A percentile compares a stretch with the other conserved stretches of the same genome.
phyloP scores from a whole-genome alignment of 2,113 vertebrate genomes.

The Sinocyclocheilus maitianheensis region DNA sequence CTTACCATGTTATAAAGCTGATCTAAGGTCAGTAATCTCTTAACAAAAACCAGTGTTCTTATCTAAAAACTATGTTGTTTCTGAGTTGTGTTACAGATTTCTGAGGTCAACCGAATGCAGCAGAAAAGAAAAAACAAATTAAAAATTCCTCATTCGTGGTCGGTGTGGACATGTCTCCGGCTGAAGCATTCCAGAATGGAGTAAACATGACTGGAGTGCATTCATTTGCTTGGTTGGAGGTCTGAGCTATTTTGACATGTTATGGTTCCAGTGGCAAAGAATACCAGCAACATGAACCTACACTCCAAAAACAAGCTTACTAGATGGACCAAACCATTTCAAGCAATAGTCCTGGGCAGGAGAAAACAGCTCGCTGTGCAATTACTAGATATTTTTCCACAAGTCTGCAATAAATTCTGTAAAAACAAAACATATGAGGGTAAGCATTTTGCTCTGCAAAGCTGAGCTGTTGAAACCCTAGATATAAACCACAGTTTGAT shows the following conservation, averaged over 20 bases:
- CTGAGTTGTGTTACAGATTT: neutral
- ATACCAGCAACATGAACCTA: constrained; percentile 64
- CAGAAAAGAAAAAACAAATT: neutral
- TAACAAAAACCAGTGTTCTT: neutral
- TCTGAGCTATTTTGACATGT: constrained; percentile 69
- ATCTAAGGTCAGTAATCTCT: too few species aligned
- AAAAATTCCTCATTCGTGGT: neutral
- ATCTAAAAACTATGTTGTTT: neutral
- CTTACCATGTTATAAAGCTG: neutral
- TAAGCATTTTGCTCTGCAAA: constrained; percentile 13
- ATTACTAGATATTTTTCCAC: constrained; percentile 3
- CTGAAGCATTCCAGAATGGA: constrained; percentile 61
- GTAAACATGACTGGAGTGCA: constrained; percentile 58
- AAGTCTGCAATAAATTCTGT: neutral
- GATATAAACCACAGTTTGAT: constrained; percentile 20
- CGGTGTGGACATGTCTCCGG: constrained; percentile 40
- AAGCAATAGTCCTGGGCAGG: constrained; percentile 53
- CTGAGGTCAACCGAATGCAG: neutral
- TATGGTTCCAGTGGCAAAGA: constrained; percentile 70
- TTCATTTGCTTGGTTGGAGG: constrained; percentile 64
- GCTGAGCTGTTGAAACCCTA: constrained; percentile 12
- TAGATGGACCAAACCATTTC: constrained; percentile 34
- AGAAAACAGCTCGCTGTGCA: constrained; percentile 1
- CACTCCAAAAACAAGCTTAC: constrained; percentile 49
- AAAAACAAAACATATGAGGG: neutral